phyloP scores from a whole-genome alignment of 2,888 invertebrate species.

The Chelonus formosanus region DNA sequence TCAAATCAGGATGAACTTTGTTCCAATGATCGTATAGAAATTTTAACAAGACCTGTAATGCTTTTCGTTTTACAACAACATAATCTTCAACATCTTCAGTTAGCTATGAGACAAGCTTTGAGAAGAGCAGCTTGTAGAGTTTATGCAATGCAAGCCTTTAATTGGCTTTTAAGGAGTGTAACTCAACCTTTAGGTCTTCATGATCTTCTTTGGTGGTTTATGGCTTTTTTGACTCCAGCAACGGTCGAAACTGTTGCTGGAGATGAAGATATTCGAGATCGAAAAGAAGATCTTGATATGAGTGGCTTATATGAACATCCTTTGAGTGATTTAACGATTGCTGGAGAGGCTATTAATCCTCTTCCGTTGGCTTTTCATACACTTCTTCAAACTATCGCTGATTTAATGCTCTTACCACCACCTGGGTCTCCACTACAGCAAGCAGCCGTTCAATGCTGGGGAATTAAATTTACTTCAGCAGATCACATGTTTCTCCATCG shows the following conservation, averaged over 20 bases:
- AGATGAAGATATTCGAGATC: slow-evolving; percentile 68
- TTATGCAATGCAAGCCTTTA: slow-evolving; percentile 91
- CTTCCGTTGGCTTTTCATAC: slow-evolving; percentile 82
- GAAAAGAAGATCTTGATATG: slow-evolving; percentile 65
- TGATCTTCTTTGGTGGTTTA: slow-evolving; percentile 97
- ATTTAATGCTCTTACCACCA: slow-evolving; percentile 88
- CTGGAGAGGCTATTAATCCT: slow-evolving; percentile 74
- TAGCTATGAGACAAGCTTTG: slow-evolving; percentile 89
- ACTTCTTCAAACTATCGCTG: slow-evolving; percentile 89
- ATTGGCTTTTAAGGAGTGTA: slow-evolving; percentile 92
- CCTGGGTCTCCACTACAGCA: slow-evolving; percentile 88
- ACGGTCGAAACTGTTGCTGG: slow-evolving; percentile 65
- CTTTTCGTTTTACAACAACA: slow-evolving; percentile 86
- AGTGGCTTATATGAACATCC: slow-evolving; percentile 79
- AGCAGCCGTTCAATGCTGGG: slow-evolving; percentile 94
- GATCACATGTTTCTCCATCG: slow-evolving; percentile 92
- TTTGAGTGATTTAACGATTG: slow-evolving; percentile 79
- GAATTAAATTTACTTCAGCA: slow-evolving; percentile 84
- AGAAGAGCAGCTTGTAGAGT: slow-evolving; percentile 82
- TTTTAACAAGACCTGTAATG: slow-evolving; percentile 85
- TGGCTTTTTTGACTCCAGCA: slow-evolving; percentile 78
- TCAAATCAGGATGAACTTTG: slow-evolving; percentile 63
- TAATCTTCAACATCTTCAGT: slow-evolving; percentile 82
- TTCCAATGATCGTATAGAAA: slow-evolving; percentile 67
- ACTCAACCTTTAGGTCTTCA: slow-evolving; percentile 92